Base-by-base conservation (phyloP, 2,888 invertebrate species). In the Glaucopsyche alexis region DNA sequence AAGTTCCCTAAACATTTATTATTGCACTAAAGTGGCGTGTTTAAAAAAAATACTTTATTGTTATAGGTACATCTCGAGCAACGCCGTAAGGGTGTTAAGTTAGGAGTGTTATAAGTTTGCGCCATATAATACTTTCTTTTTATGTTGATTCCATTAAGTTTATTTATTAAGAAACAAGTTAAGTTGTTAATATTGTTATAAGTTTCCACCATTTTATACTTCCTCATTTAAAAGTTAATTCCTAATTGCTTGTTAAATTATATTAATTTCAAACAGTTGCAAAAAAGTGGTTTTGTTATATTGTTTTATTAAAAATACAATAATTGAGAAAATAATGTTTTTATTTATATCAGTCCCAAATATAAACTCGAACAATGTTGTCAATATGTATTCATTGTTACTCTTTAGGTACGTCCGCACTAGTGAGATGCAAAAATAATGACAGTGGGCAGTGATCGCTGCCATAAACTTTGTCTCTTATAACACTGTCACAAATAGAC, bases 391-490 rank as follows among this genome's bases (percentile, higher is more conserved):
- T 11, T 55, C 16, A 16, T 45, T 69, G 70, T 78, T 84, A 88
- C 81, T 91, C 90, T 76, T 91, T 91, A 73, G 91, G 92, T 81
- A 91, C 91, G 75, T 87, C 88, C 2, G 91, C 92, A 65, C 85
- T 90, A 73, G 84, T 89, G 14, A 93, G 81, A 75, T 96, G 94
- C 71, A 97, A 83, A 83, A 96, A 96, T 67, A 98, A 91, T 55
- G 96, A 94, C 78, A 99, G 94, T 0, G 99, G 99, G 85, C 99
- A 99, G 89, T 99, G 99, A 87, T 99, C 99, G 84, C 98, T 99
- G 55, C 99, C 99, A 84, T 94, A 95, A 6, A 99, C 96, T 77
- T 96, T 91, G 73, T 94, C 94, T 70, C 98, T 94, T 78, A 99
- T 98, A 38, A 96, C 93, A 83, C 94, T 96, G 87, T 99, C 99